Evolutionary conservation across 2,113 vertebrate genomes (phyloP), one percentile per base, ranked within the genome.

Genomic region (Dicerorhinus sumatrensis): DNA sequence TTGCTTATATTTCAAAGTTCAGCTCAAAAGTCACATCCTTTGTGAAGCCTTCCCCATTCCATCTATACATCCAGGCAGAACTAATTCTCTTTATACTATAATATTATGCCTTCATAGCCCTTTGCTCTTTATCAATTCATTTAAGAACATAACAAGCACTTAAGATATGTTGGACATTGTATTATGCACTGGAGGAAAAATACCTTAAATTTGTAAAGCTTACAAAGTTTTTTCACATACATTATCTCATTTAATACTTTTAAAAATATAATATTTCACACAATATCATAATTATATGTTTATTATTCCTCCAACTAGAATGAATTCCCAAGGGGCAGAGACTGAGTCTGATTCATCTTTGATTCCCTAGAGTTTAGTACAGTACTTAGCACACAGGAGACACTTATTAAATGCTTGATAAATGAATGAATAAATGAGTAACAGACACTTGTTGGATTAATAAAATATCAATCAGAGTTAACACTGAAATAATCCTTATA

Each of bases 241-340:
- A 48, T 33, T 36, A 89, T 73, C 63, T 93, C n/a, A 96, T 8
- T 48, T 72, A 72, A 51, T 76, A 46, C 29, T 86, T 89, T 51
- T n/a, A 31, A 77, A 86, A 72, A 80, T 20, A 56, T 9, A 72
- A 0, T 39, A 62, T 75, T 51, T 94, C 58, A 96, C 58, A 96
- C n/a, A 42, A 27, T 70, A 76, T 29, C 46, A 70, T 62, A 70
- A 82, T 96, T 90, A 62, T 62, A 83, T 96, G 69, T 87, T 96
- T 96, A 94, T 69, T 83, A 82, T 92, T 94, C 92, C 63, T 84
- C 75, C 92, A 91, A 75, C 60, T 48, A 85, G 94, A 91, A 70
- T 87, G 80, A 86, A 42, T 94, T 94, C 83, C 79, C 73, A 36
- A 11, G 75, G 69, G 58, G 9, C 27, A 95, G 62, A 83, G 29